Evolutionary conservation across 2,113 vertebrate species (phyloP).

Genomic region (Brachypodius melanocephalos): DNA sequence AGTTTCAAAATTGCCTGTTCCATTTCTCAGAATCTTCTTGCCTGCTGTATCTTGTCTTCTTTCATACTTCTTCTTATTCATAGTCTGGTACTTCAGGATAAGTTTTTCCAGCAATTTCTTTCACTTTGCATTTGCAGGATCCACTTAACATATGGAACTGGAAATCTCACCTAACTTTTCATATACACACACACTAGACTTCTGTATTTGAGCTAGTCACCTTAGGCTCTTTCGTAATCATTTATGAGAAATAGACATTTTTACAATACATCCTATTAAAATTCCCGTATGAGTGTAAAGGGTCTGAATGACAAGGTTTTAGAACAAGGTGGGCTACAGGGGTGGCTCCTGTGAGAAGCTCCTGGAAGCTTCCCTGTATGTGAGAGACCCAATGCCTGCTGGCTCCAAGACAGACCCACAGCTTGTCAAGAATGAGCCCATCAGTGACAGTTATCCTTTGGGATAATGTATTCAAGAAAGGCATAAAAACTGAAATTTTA

Average conservation of each 20-base stretch:
- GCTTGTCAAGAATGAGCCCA: neutral
- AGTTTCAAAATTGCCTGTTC: neutral
- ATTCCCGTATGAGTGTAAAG: neutral
- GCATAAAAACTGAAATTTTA: neutral
- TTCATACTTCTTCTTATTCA: neutral
- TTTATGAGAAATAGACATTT: neutral
- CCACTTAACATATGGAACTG: neutral
- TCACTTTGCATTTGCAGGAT: neutral
- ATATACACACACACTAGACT: neutral
- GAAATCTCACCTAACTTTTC: neutral
- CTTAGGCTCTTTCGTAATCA: neutral
- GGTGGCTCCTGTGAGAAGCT: neutral
- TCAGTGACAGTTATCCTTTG: neutral
- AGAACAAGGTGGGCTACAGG: neutral
- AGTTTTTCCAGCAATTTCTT: neutral
- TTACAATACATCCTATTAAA: neutral
- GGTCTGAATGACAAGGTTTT: neutral
- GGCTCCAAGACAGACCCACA: neutral
- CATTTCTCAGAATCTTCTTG: neutral
- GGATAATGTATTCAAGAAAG: neutral
- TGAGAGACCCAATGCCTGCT: neutral
- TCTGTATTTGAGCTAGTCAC: neutral
- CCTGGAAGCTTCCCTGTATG: neutral
- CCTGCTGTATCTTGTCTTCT: neutral
- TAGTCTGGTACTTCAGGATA: neutral